Percentiles rank a stretch among this genome's conserved stretches.
Conservation (phyloP, 2,797 vertebrate genomes). For the Takifugu rubripes region DNA sequence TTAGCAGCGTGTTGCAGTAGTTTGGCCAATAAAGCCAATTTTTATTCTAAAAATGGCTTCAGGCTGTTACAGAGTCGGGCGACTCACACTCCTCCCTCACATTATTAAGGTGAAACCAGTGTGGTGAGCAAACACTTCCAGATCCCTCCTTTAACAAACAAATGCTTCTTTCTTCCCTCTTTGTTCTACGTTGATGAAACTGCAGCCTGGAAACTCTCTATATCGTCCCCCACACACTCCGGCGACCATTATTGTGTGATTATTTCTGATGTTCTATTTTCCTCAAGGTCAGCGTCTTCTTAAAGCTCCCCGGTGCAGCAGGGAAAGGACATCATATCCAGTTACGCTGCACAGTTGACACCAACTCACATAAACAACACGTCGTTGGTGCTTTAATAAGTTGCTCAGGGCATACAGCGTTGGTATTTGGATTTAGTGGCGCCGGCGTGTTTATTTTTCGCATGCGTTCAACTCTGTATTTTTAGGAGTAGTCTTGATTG, state of each 20-base stretch:
- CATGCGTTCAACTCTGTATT: conserved; percentile 19
- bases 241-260: neutral
- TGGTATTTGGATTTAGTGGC: conserved; percentile 5
- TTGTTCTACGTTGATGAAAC: no score
- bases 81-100: no score
- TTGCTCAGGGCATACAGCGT: neutral
- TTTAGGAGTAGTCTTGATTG: conserved; percentile 25
- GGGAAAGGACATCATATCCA: neutral
- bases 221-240: neutral
- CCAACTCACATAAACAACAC: neutral
- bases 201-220: no score
- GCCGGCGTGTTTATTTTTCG: conserved; percentile 26
- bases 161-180: no score
- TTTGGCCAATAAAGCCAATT: neutral
- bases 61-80: no score
- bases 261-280: conserved; percentile 1
- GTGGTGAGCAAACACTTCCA: no score
- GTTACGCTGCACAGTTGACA: conserved; percentile 1
- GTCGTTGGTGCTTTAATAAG: neutral
- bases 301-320: neutral
- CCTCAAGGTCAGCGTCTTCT: conserved; percentile 9
- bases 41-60: neutral
- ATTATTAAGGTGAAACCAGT: no score
- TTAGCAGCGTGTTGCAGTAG: no score
- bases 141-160: no score